Percentiles rank a stretch among this genome's conserved stretches.
phyloP scores from a whole-genome alignment of 92 coral and sea anemone genomes.

The Palythoa grandiflora region DNA sequence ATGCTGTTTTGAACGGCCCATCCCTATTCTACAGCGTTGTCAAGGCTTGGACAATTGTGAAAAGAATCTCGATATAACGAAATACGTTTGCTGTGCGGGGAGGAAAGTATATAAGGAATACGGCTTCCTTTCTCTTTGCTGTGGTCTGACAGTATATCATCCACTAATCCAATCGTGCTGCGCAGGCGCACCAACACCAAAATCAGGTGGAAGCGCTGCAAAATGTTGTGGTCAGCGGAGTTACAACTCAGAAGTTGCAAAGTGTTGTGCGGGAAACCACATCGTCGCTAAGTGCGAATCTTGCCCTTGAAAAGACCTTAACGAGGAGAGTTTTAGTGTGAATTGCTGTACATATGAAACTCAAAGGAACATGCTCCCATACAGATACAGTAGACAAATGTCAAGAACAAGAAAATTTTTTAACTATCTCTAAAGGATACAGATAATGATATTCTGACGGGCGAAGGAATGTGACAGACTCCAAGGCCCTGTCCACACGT shows the following conservation, averaged over 20 bases:
- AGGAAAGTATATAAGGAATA: conserved; percentile 23
- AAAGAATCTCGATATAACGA: conserved; percentile 30
- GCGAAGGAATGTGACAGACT: too few relatives aligned
- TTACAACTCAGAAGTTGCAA: conserved; percentile 18
- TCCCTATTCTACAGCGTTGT: conserved; percentile 16
- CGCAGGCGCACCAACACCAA: conserved; percentile 38
- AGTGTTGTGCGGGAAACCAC: conserved; percentile 37
- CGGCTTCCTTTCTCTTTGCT: conserved; percentile 31
- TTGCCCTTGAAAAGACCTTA: background rate
- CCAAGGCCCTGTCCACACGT: too few relatives aligned
- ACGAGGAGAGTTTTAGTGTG: background rate
- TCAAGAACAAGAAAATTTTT: too few relatives aligned
- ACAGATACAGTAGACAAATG: too few relatives aligned
- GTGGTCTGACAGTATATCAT: conserved; percentile 21
- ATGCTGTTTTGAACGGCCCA: conserved; percentile 24
- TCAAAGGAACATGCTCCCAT: too few relatives aligned
- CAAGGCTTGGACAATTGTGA: conserved; percentile 29
- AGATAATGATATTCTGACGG: too few relatives aligned
- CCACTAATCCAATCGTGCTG: conserved; percentile 32
- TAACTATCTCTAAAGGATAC: too few relatives aligned
- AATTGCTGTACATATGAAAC: background rate
- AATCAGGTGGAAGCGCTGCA: conserved; percentile 32
- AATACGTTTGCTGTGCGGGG: conserved; percentile 33
- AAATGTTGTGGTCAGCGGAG: conserved; percentile 45
- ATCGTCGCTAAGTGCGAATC: conserved; percentile 30